Base-by-base conservation (phyloP, 2,888 invertebrate genomes). In the Rotaria macrura region DNA sequence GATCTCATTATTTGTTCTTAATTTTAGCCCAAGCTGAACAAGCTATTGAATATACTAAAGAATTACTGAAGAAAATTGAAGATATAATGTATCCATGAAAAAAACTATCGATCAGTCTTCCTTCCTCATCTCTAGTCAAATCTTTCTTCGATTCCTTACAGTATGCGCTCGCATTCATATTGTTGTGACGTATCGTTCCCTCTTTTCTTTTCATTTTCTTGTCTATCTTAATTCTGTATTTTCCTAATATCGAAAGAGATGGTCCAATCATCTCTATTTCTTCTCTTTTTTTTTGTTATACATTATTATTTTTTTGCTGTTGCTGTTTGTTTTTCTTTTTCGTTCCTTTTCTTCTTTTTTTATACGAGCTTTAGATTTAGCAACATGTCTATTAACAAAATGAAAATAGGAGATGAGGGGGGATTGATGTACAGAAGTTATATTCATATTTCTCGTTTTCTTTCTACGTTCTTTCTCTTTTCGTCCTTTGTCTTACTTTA, bases 41-140 rank as follows among this genome's bases (percentile, higher is more conserved):
- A 86, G 85, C 86, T 9, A 57, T 86, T n/a, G 86, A 86, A 47
- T 86, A 86, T 74, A 54, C 83, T 23, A 83, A 84, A 83, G 86
- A 86, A 83, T 83, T 86, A 85, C 43, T 86, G 49, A 85, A 85
- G 55, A 57, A 84, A 84, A 83, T 86, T 29, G 86, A 86, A 84
- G 86, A 86, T 40, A 72, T 86, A 17, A 74, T 86, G 47, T 85
- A 86, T 86, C 74, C 86, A 83, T 84, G 49, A 79, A 38, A 20
- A 34, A 65, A 34, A 29, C 3, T 17, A 29, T 65, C 65, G 65
- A 65, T 65, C 65, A 34, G 65, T 65, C 65, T 34, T 65, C 65
- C 65, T 65, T 65, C 34, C 65, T 65, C 65, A 65, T 65, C 65
- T 65, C 65, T 65, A 65, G 65, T 65, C 65, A 65, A 65, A 29